phyloP scores from a whole-genome alignment of 2,113 vertebrate species.

The Coptodon bakossiorum region DNA sequence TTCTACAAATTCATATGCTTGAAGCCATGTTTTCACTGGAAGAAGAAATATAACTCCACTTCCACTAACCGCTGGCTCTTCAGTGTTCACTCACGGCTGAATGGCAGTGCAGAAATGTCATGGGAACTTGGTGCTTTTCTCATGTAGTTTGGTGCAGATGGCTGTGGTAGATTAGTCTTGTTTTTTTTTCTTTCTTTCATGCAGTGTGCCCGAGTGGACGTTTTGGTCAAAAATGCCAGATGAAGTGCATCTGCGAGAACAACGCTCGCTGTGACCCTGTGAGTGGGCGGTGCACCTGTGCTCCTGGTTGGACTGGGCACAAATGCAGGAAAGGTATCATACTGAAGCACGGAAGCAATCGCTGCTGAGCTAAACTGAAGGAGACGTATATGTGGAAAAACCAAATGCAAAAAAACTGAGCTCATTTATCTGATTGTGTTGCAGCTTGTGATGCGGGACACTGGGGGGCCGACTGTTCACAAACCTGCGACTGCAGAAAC shows the following conservation, averaged over 20 bases:
- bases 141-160: neutral
- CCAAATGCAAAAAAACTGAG: neutral
- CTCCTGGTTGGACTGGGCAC: conserved; percentile 81
- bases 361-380: neutral
- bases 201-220: conserved; percentile 79
- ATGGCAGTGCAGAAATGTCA: neutral
- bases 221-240: conserved; percentile 80
- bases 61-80: neutral
- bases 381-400: neutral
- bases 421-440: neutral
- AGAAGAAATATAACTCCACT: neutral
- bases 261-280: conserved; percentile 78
- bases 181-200: neutral
- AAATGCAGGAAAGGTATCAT: conserved; percentile 79
- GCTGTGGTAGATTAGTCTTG: neutral
- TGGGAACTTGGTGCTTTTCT: conserved; percentile 6
- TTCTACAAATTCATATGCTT: neutral
- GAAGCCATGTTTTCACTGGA: conserved; percentile 5
- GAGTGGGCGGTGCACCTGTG: conserved; percentile 80
- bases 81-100: neutral
- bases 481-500: conserved; percentile 78
- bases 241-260: conserved; percentile 82
- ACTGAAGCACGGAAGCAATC: neutral
- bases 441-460: conserved; percentile 80
- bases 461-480: conserved; percentile 80